A percentile compares a stretch with the other conserved stretches of the same genome.
Evolutionary conservation across 2,888 invertebrate species (phyloP).

Genomic region (Zootermopsis nevadensis): DNA sequence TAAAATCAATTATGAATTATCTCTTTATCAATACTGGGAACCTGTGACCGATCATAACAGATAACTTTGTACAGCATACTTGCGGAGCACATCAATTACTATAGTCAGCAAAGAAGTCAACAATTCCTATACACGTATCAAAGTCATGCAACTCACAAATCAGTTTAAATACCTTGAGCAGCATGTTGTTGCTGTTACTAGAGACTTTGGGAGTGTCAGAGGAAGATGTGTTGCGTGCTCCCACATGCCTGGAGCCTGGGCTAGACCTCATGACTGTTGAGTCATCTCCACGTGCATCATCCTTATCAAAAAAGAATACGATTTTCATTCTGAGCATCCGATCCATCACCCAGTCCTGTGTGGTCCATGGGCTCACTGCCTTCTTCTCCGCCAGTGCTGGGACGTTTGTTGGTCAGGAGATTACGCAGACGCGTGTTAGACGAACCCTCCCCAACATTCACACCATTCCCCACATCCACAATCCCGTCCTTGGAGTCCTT

Average conservation of each 20-base stretch:
- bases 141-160: not conserved
- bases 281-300: slow-evolving; percentile 62
- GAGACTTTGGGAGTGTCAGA: slow-evolving; percentile 55
- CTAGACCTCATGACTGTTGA: slow-evolving; percentile 20
- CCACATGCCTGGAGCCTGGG: slow-evolving; percentile 26
- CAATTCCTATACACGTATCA: too few relatives aligned
- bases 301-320: slow-evolving; percentile 74
- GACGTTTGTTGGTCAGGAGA: slow-evolving; percentile 65
- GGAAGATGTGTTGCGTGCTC: slow-evolving; percentile 51
- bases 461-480: slow-evolving; percentile 60
- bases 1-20: too few relatives aligned
- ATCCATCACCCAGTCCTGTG: slow-evolving; percentile 51
- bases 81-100: too few relatives aligned
- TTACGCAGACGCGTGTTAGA: slow-evolving; percentile 66
- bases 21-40: too few relatives aligned
- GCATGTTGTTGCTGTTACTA: slow-evolving; percentile 69
- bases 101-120: too few relatives aligned
- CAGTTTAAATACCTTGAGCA: slow-evolving; percentile 69
- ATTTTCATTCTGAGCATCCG: slow-evolving; percentile 62
- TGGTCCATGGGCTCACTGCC: slow-evolving; percentile 53
- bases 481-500: slow-evolving; percentile 66
- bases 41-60: too few relatives aligned
- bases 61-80: too few relatives aligned
- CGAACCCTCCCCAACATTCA: slow-evolving; percentile 45
- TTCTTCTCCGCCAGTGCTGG: slow-evolving; percentile 55